These are phyloP conservation scores for Butorides virescens DNA, from an alignment of 2,113 vertebrate genomes.

Conservation along the genomic window DNA sequence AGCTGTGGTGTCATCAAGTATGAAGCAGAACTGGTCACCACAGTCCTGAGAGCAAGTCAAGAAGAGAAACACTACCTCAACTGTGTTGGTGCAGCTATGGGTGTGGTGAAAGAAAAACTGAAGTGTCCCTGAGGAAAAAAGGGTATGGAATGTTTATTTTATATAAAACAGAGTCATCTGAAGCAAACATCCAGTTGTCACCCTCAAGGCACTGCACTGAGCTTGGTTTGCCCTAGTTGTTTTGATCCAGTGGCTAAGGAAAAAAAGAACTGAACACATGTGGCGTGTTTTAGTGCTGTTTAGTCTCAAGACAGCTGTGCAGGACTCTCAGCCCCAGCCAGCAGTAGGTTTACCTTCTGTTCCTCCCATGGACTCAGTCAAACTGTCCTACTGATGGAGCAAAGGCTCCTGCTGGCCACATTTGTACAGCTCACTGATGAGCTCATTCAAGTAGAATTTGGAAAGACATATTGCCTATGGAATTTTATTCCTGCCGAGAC, in stretches of 20 bases:
- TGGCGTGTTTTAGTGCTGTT: accelerated
- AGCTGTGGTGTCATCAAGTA: background rate
- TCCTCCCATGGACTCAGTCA: background rate
- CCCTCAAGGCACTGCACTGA: too few species aligned
- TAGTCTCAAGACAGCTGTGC: background rate
- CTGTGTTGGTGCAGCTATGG: background rate
- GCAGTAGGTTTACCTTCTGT: background rate
- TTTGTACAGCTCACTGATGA: background rate
- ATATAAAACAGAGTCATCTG: background rate
- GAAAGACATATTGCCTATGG: background rate
- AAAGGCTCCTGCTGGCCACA: background rate
- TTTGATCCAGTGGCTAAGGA: background rate
- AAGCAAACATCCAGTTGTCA: background rate
- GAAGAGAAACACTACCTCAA: background rate
- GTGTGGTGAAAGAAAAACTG: background rate
- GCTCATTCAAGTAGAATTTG: background rate
- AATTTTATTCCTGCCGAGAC: background rate
- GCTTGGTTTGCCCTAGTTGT: background rate
- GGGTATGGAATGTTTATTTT: accelerated
- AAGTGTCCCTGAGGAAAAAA: background rate
- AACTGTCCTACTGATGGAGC: background rate
- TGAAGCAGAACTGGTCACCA: background rate
- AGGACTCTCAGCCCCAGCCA: background rate
- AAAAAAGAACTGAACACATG: background rate
- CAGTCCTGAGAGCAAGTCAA: background rate